Evolutionary conservation across 2,113 vertebrate species (phyloP).

Genomic region (Thomomys bottae): DNA sequence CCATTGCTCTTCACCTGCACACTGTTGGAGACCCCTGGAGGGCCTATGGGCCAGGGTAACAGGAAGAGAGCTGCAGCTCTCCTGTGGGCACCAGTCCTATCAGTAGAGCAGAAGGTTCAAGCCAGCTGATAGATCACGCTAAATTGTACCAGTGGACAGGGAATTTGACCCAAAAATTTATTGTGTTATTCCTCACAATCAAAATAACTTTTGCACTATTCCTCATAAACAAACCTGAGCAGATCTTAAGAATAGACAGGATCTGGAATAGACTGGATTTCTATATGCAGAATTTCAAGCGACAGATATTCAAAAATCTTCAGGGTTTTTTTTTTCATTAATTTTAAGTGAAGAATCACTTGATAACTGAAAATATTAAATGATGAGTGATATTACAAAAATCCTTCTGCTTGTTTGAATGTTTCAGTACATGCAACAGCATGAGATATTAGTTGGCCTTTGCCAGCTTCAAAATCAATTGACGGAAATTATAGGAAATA

Average conservation of each 20-base stretch:
- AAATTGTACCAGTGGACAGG: background rate
- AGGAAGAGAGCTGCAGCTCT: no score
- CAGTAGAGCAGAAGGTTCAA: no score
- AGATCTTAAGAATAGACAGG: background rate
- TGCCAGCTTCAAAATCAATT: background rate
- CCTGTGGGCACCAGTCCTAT: no score
- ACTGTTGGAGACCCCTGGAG: no score
- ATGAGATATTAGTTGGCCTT: background rate
- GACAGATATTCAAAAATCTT: background rate
- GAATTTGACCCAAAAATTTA: background rate
- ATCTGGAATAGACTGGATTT: background rate
- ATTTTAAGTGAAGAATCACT: conserved; percentile 28
- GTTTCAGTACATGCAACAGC: background rate
- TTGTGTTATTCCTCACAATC: no score
- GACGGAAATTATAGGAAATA: background rate
- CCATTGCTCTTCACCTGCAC: no score
- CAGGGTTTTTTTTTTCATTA: background rate
- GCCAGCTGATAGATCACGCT: background rate
- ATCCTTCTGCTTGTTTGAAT: conserved; percentile 13
- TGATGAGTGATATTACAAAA: background rate
- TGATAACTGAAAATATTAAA: conserved; percentile 45
- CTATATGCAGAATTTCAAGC: conserved; percentile 2
- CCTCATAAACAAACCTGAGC: background rate
- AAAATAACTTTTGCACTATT: no score
- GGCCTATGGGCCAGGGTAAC: no score